These are phyloP conservation scores for Phrynocephalus forsythii DNA, from an alignment of 2,797 vertebrate genomes.

Conservation along the genomic window DNA sequence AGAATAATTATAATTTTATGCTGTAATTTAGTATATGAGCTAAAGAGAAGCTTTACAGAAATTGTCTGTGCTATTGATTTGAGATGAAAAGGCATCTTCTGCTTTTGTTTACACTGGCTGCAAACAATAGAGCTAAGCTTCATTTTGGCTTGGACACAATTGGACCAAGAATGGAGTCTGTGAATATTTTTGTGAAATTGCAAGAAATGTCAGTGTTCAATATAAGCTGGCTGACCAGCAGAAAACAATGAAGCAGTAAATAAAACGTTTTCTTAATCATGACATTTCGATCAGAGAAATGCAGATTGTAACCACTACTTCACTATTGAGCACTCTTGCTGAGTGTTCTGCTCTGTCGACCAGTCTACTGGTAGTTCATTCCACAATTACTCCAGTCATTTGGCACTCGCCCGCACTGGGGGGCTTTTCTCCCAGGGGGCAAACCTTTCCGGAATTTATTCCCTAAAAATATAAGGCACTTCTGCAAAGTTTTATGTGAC, in stretches of 20 bases:
- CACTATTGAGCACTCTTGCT: not conserved
- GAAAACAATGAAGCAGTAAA: slow-evolving; percentile 10
- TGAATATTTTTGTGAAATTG: not conserved
- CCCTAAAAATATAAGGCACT: not conserved
- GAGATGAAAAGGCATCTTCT: slow-evolving; percentile 35
- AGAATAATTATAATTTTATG: slow-evolving; percentile 34
- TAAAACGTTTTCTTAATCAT: slow-evolving; percentile 13
- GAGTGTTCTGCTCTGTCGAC: not conserved
- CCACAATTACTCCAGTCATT: not conserved
- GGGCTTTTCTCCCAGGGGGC: too few species aligned
- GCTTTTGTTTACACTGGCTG: slow-evolving; percentile 22
- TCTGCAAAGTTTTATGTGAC: too few species aligned
- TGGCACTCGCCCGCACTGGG: not conserved
- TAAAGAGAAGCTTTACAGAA: slow-evolving; percentile 24
- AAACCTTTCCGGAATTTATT: too few species aligned
- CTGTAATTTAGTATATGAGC: slow-evolving; percentile 26
- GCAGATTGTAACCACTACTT: not conserved
- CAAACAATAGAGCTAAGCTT: slow-evolving; percentile 34
- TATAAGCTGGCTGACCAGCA: not conserved
- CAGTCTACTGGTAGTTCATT: not conserved
- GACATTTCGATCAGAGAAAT: slow-evolving; percentile 2
- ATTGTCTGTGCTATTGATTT: slow-evolving; percentile 31
- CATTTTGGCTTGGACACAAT: slow-evolving; percentile 22
- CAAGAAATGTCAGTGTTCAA: slow-evolving; percentile 9
- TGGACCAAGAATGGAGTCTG: not conserved